Evolutionary conservation across 2,797 vertebrate genomes (phyloP).

Genomic region (Eulemur albifrons): DNA sequence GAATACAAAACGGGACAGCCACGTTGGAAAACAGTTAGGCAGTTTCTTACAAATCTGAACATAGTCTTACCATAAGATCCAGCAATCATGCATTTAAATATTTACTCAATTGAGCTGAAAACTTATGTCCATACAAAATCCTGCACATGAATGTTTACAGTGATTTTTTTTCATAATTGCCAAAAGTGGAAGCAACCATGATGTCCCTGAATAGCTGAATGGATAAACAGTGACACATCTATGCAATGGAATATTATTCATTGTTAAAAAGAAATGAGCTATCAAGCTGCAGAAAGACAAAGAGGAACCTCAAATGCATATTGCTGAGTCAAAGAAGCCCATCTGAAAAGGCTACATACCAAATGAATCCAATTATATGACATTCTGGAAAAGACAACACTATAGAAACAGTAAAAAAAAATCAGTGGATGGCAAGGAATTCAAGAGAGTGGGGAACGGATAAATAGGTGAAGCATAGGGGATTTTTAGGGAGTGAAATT

Average conservation of each 20-base stretch:
- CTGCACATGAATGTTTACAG: background rate
- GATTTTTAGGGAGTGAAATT: background rate
- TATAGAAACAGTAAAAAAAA: background rate
- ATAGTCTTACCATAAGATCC: background rate
- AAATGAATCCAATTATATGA: background rate
- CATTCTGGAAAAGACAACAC: background rate
- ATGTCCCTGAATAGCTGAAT: background rate
- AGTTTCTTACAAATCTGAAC: background rate
- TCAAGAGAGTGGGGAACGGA: background rate
- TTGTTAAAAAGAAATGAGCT: background rate
- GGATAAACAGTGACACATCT: background rate
- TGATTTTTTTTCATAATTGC: background rate
- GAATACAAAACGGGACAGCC: background rate
- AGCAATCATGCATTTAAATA: background rate
- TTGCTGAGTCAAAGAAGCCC: background rate
- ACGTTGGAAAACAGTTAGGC: background rate
- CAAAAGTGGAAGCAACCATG: background rate
- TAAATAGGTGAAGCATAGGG: background rate
- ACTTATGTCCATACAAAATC: background rate
- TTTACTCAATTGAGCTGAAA: background rate
- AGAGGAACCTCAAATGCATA: background rate
- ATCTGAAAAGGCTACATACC: background rate
- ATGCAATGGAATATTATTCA: background rate
- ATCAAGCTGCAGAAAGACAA: background rate
- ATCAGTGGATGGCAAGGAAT: background rate